Evolutionary conservation across 2,888 invertebrate species (phyloP), one percentile per base, ranked within the genome.

Genomic region (Xestia rhomboidea): DNA sequence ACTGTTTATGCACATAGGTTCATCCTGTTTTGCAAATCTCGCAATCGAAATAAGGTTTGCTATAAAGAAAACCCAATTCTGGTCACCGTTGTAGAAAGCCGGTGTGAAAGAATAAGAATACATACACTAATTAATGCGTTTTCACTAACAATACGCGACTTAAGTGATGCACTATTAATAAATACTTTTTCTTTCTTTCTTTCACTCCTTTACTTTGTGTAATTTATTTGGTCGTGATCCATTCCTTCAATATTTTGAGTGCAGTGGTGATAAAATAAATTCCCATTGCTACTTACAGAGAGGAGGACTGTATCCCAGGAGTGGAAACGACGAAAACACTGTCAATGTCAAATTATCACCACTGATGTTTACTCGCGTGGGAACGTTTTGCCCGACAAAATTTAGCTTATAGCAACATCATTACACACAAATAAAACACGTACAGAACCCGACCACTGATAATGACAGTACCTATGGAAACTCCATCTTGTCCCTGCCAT

Each of bases 381-480:
- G 3, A 57, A 27, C 13, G 18, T 7, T 57, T 57, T 18, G 7
- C 18, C 18, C 57, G 30, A 7, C 3, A 57, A 27, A n/a, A 54
- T 21, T 21, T 62, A 18, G 24, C 10, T 3, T 34, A 34, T 4
- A 64, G 41, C 64, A 41, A 41, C 15, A n/a, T 64, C 4, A 10
- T 30, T 30, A 13, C 1, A 24, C 15, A 49, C 18, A 68, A 62
- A 80, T 27, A 44, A 49, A 68, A 68, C 27, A 21, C 13, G 10
- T 67, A 38, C 79, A 21, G 72, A 86, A 84, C 84, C 84, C 66
- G 46, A 44, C 13, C 34, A 6, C 57, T 63, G 27, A 64, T 63
- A 30, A 34, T 21, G 34, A 8, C 30, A 60, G 41, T 49, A 51
- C 74, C 57, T 75, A 73, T 84, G 38, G 54, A 81, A 79, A 74